Evolutionary conservation across 2,888 invertebrate species (phyloP).

Genomic region (Macrostomum cliftonense): DNA sequence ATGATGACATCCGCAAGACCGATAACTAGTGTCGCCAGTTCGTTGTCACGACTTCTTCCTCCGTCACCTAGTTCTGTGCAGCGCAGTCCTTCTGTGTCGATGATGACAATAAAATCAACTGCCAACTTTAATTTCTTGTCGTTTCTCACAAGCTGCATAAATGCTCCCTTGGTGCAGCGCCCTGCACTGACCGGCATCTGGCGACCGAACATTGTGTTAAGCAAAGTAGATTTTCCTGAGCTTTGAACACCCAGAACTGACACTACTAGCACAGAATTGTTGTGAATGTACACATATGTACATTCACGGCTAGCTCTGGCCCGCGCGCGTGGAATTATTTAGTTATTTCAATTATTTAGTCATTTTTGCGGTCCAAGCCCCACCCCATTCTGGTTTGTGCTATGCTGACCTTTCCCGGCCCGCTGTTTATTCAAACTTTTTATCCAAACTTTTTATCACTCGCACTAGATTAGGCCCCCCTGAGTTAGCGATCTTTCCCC

Average conservation of each 20-base stretch:
- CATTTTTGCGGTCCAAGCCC: too few relatives aligned
- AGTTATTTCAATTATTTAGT: too few relatives aligned
- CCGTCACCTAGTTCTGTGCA: neutral
- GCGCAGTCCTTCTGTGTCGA: neutral
- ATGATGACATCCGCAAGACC: constrained; percentile 7
- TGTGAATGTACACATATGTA: too few relatives aligned
- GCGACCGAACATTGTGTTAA: constrained; percentile 10
- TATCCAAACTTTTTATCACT: too few relatives aligned
- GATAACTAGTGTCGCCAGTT: constrained; percentile 8
- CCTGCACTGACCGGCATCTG: constrained; percentile 10
- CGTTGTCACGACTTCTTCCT: constrained; percentile 3
- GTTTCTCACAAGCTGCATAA: constrained; percentile 6
- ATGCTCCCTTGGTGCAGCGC: constrained; percentile 9
- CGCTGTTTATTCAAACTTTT: too few relatives aligned
- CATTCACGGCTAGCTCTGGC: too few relatives aligned
- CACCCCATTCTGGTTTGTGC: too few relatives aligned
- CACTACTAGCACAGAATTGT: neutral
- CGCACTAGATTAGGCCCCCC: too few relatives aligned
- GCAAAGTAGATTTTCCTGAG: neutral
- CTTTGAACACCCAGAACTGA: constrained; percentile 10
- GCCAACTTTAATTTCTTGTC: neutral
- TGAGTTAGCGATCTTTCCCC: too few relatives aligned
- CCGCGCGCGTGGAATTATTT: too few relatives aligned
- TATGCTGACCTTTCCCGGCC: too few relatives aligned
- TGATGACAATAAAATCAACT: neutral